A percentile compares a stretch with the other conserved stretches of the same genome.
Conservation (phyloP, 2,888 invertebrate genomes). For the Leuctra nigra region DNA sequence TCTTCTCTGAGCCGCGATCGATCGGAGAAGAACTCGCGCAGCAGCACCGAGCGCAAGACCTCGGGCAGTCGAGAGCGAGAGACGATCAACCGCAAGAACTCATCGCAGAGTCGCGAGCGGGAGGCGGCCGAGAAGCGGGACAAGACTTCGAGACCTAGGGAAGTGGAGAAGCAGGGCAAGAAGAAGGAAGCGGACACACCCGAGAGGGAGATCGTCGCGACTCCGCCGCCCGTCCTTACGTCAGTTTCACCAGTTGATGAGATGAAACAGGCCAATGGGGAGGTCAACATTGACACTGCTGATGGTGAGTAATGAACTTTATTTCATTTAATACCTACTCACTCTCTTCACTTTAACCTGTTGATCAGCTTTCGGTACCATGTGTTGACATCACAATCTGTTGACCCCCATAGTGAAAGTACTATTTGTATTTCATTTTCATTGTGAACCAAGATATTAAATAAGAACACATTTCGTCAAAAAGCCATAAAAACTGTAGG, state of each 20-base stretch:
- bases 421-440: too few relatives aligned
- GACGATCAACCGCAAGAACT: not conserved
- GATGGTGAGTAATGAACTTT: slow-evolving; percentile 23
- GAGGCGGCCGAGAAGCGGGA: slow-evolving; percentile 4
- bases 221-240: not conserved
- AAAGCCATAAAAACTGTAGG: too few relatives aligned
- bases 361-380: too few relatives aligned
- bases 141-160: not conserved
- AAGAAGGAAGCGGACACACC: slow-evolving; percentile 1
- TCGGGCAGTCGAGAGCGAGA: slow-evolving; percentile 7
- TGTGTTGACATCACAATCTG: too few relatives aligned
- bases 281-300: slow-evolving; percentile 9
- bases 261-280: slow-evolving; percentile 22
- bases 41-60: not conserved
- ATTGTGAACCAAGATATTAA: too few relatives aligned
- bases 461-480: too few relatives aligned
- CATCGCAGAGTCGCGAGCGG: slow-evolving; percentile 2
- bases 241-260: not conserved
- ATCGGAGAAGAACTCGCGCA: not conserved
- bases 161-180: not conserved
- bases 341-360: too few relatives aligned
- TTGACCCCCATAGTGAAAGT: too few relatives aligned
- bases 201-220: not conserved
- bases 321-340: too few relatives aligned
- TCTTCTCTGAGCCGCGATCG: slow-evolving; percentile 12